Percentiles rank a stretch among this genome's conserved stretches.
These are phyloP conservation scores for Heliconius charithonia DNA, from an alignment of 2,888 invertebrate genomes.

Conservation along the genomic window DNA sequence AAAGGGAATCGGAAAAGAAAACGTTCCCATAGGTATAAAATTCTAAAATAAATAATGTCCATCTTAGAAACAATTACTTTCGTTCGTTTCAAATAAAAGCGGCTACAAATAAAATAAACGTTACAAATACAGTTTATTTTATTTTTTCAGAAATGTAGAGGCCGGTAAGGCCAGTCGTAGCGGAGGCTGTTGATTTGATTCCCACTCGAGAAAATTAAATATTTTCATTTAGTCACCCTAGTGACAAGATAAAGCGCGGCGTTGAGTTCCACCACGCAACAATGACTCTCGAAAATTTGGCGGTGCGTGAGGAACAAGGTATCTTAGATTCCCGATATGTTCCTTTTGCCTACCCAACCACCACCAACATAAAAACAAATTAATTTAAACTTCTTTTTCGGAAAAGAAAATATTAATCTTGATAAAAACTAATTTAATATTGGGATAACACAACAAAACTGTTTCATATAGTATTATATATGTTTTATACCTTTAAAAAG, in stretches of 20 bases:
- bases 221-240: too few species aligned
- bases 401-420: not conserved
- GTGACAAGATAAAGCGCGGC: too few species aligned
- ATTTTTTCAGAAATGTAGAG: not conserved
- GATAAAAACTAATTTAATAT: not conserved
- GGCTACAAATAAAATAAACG: conserved; percentile 35
- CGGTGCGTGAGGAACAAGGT: too few species aligned
- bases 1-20: conserved; percentile 22
- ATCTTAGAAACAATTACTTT: conserved; percentile 40
- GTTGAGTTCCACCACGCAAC: too few species aligned
- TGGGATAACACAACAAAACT: not conserved
- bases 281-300: too few species aligned
- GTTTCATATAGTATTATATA: not conserved
- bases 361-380: too few species aligned
- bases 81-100: conserved; percentile 24
- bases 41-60: conserved; percentile 33
- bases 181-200: too few species aligned
- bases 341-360: too few species aligned
- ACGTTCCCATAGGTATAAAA: conserved; percentile 26
- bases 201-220: too few species aligned
- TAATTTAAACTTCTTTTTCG: too few species aligned
- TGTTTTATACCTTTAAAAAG: conserved; percentile 11
- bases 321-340: too few species aligned
- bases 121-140: conserved; percentile 21
- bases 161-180: too few species aligned